Percentiles rank a stretch among this genome's conserved stretches.
Conservation (phyloP, 2,113 vertebrate species). For the Procavia capensis region DNA sequence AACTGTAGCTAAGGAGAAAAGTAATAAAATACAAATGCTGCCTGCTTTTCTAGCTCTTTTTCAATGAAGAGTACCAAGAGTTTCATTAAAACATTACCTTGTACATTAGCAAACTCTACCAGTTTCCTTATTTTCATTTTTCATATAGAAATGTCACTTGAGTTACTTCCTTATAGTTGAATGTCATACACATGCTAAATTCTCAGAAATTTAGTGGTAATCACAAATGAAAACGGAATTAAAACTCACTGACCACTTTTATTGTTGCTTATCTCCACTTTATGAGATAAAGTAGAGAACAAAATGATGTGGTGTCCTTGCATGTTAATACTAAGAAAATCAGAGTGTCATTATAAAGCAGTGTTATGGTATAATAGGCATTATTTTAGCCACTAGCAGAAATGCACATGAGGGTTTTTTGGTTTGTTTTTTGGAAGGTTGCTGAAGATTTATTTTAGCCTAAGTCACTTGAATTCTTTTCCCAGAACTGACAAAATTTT, state of each 20-base stretch:
- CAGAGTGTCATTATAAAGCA: background rate
- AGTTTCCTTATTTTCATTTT: background rate
- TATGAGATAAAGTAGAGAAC: background rate
- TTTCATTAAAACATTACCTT: background rate
- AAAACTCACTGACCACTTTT: background rate
- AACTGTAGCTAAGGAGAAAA: background rate
- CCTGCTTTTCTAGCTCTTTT: constrained; percentile 37
- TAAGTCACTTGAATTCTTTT: background rate
- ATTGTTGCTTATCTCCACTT: background rate
- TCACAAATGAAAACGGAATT: background rate
- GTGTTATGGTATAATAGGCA: background rate
- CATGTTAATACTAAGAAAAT: background rate
- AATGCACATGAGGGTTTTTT: background rate
- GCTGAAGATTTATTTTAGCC: background rate
- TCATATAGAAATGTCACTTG: background rate
- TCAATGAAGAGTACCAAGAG: background rate
- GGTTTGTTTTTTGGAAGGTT: background rate
- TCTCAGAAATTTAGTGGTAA: constrained; percentile 5
- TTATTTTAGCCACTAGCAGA: background rate
- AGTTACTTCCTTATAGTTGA: background rate
- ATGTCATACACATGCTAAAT: background rate
- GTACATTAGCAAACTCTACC: background rate
- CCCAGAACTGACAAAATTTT: constrained; percentile 17
- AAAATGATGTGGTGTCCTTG: background rate
- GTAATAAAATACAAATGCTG: constrained; percentile 5